Evolutionary conservation across 2,888 invertebrate genomes (phyloP), one percentile per base, ranked within the genome.

Genomic region (Scaptomyza flava): DNA sequence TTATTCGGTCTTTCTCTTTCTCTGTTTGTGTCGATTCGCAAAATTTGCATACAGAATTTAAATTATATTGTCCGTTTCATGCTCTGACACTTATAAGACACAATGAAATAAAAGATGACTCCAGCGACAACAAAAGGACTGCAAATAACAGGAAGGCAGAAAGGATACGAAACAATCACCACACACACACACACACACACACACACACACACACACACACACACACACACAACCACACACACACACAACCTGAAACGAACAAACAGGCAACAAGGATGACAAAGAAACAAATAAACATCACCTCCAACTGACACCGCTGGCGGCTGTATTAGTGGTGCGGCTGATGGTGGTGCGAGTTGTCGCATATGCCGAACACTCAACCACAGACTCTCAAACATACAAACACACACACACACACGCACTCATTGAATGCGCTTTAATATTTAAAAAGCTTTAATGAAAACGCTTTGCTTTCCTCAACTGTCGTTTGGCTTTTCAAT

Each of bases 401-500:
- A 20, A 61, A 38, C 33, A 45, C 31, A 30, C 42, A 34, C 46
- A 45, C 45, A 47, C 31, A 50, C 27, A 57, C 47, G n/a, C 52
- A 59, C 65, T 38, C 57, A 70, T 79, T 72, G 73, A 82, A 80
- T 78, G 83, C 69, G 71, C 85, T 82, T 82, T 77, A 86, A 84
- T 84, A 86, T 86, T 84, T 84, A 72, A 86, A 79, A 75, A 81
- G 81, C 70, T 79, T 83, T 83, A 84, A 86, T 86, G 83, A 86
- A 86, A 86, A 86, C 86, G 75, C 71, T 81, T 82, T 83, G 79
- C 81, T 66, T 72, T 61, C 43, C 63, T 54, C 63, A 59, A 62
- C 68, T 67, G 69, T 60, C 64, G 70, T 77, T 73, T 77, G 75
- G 77, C 77, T 79, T 84, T 84, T 79, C 81, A 81, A 84, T 84